Conservation (phyloP, 2,113 vertebrate species). For the Neoarius graeffei region DNA sequence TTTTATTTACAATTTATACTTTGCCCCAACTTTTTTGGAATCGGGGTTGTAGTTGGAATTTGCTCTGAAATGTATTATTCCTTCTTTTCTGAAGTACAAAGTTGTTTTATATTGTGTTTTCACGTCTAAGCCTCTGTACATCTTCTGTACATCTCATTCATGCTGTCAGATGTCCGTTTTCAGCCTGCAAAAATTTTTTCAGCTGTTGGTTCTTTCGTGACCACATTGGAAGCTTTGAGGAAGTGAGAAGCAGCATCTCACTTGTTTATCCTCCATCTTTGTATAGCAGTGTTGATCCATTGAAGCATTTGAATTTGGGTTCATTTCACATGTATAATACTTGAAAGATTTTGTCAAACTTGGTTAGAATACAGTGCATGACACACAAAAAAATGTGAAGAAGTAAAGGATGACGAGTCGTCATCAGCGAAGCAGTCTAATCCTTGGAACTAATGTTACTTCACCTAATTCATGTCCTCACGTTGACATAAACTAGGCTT, state of each 20-base stretch:
- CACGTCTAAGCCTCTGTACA: neutral
- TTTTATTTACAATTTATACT: no score
- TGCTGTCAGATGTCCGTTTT: constrained; percentile 57
- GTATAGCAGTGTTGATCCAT: neutral
- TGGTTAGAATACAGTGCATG: neutral
- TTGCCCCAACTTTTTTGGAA: no score
- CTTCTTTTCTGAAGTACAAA: neutral
- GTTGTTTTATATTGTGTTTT: constrained; percentile 39
- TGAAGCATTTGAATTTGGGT: neutral
- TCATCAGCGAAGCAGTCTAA: neutral
- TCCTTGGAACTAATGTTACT: neutral
- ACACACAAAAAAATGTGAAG: neutral
- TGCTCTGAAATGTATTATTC: neutral
- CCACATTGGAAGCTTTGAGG: neutral
- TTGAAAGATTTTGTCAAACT: neutral
- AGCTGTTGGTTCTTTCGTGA: neutral
- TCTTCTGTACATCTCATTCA: constrained; percentile 64
- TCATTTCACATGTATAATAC: neutral
- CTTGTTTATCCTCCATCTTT: constrained; percentile 6
- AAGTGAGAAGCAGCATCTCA: neutral
- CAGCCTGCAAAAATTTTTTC: neutral
- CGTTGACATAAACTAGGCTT: neutral
- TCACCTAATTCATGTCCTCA: neutral
- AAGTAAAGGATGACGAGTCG: neutral
- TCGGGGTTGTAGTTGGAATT: neutral